Conservation (phyloP, 1,140 invertebrate species). For the Aphaenogaster floridana region DNA sequence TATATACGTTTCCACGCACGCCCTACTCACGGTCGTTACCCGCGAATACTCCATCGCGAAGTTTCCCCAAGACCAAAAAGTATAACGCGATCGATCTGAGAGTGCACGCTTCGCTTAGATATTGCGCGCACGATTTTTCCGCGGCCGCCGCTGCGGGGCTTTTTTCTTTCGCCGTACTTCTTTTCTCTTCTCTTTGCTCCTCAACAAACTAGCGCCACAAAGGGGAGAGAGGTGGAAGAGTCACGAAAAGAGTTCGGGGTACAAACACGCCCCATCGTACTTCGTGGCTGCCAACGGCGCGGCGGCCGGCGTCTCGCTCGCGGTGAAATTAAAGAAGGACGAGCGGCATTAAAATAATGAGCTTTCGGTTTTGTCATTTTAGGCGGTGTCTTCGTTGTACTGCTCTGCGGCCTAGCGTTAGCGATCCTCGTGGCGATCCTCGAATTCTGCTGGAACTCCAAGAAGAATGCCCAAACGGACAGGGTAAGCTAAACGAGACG, state of each 20-base stretch:
- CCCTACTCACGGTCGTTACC: slow-evolving; percentile 29
- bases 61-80: slow-evolving; percentile 46
- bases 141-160: slow-evolving; percentile 65
- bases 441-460: slow-evolving; percentile 98
- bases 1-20: slow-evolving; percentile 55
- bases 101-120: slow-evolving; percentile 73
- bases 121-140: slow-evolving; percentile 81
- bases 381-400: slow-evolving; percentile 99
- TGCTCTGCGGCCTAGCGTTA: slow-evolving; percentile 95
- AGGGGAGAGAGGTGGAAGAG: background rate
- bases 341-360: slow-evolving; percentile 79
- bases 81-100: slow-evolving; percentile 33
- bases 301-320: slow-evolving; percentile 5
- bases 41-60: slow-evolving; percentile 20
- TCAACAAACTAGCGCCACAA: slow-evolving; percentile 47
- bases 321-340: slow-evolving; percentile 69
- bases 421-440: slow-evolving; percentile 97
- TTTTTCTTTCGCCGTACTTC: slow-evolving; percentile 62
- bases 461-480: slow-evolving; percentile 95
- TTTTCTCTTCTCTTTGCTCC: slow-evolving; percentile 46
- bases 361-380: slow-evolving; percentile 79
- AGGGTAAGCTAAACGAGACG: slow-evolving; percentile 87
- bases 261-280: slow-evolving; percentile 59
- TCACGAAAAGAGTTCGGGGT: slow-evolving; percentile 16
- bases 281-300: slow-evolving; percentile 39